Conservation (phyloP, 2,113 vertebrate genomes). For the Eulemur rufifrons region DNA sequence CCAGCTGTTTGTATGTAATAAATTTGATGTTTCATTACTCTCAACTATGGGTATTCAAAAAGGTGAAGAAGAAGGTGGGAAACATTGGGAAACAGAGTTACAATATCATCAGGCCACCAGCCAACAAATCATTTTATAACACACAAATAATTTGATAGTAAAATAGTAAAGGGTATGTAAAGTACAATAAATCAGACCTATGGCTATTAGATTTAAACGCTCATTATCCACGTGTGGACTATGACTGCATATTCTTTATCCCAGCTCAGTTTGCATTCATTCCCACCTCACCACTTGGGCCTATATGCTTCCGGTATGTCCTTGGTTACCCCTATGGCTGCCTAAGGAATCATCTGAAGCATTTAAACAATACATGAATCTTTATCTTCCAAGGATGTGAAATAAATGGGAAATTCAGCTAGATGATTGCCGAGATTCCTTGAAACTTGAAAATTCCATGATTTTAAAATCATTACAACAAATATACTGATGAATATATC, state of each 20-base stretch:
- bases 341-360: background rate
- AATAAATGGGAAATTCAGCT: background rate
- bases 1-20: constrained; percentile 22
- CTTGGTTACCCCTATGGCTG: background rate
- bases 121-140: background rate
- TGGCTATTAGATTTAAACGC: background rate
- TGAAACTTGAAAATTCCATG: background rate
- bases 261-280: background rate
- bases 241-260: background rate
- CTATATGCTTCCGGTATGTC: background rate
- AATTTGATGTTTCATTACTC: background rate
- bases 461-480: background rate
- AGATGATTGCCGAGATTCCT: background rate
- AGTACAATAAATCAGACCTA: background rate
- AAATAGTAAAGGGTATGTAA: background rate
- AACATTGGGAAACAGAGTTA: background rate
- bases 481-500: background rate
- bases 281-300: background rate
- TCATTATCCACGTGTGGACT: background rate
- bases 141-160: constrained; percentile 21
- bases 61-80: background rate
- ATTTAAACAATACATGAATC: background rate
- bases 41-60: background rate
- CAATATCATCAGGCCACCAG: background rate
- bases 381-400: background rate